Evolutionary conservation across 2,113 vertebrate species (phyloP).

Genomic region (Thryonomys swinderianus): DNA sequence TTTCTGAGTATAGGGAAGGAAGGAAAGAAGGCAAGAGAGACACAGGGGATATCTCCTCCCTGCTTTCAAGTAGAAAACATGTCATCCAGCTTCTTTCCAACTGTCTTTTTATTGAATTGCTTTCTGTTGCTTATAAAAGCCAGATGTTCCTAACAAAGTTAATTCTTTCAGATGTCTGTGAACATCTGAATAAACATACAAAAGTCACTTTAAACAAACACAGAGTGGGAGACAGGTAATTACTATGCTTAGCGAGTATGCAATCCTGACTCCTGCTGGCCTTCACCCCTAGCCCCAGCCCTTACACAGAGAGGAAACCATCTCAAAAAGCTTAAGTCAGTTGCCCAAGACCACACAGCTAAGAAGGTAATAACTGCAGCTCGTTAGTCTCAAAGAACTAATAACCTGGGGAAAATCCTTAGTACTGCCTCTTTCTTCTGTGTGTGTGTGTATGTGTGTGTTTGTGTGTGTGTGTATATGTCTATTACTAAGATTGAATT

Average conservation of each 20-base stretch:
- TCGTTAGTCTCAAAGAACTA: not conserved
- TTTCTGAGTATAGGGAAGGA: not conserved
- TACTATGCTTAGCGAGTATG: not conserved
- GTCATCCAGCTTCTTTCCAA: slow-evolving; percentile 11
- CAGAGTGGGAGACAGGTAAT: not conserved
- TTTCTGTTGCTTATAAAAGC: slow-evolving; percentile 53
- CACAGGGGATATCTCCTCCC: not conserved
- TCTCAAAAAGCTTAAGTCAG: not conserved
- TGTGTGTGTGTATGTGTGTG: not conserved
- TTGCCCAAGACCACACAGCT: not conserved
- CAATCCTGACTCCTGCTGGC: too few relatives aligned
- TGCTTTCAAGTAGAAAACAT: not conserved
- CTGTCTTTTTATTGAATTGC: not conserved
- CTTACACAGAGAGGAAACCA: not conserved
- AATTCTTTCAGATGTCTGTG: slow-evolving; percentile 6
- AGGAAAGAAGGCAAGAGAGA: not conserved
- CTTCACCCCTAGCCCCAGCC: not conserved
- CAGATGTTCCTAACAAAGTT: slow-evolving; percentile 49
- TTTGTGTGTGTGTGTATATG: not conserved
- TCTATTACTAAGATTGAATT: not conserved
- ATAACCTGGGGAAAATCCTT: not conserved
- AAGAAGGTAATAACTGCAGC: not conserved
- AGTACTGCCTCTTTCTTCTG: not conserved
- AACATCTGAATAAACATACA: slow-evolving; percentile 31
- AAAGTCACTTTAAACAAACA: not conserved